Evolutionary conservation across 2,888 invertebrate genomes (phyloP).

Genomic region (Philonicus albiceps): DNA sequence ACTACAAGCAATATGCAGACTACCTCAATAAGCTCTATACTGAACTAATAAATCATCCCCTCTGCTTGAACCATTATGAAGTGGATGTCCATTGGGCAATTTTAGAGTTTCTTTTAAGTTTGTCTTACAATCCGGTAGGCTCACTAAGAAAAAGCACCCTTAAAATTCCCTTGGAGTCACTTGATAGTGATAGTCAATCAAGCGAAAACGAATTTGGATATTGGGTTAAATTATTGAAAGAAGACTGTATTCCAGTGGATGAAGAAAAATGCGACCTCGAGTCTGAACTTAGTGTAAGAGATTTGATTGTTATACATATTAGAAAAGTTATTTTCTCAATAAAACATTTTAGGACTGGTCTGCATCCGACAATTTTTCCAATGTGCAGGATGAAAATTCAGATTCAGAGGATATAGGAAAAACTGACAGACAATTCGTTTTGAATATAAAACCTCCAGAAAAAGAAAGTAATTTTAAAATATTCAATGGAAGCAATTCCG

Average conservation of each 20-base stretch:
- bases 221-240: conserved; percentile 31
- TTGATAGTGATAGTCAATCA: background rate
- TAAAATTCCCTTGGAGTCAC: conserved; percentile 51
- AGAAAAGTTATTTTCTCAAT: background rate
- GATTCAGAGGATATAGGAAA: background rate
- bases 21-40: conserved; percentile 60
- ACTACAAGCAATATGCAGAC: conserved; percentile 63
- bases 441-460: conserved; percentile 50
- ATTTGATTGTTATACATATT: background rate
- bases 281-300: conserved; percentile 57
- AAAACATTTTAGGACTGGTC: conserved; percentile 58
- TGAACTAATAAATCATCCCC: conserved; percentile 54
- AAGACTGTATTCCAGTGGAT: conserved; percentile 33
- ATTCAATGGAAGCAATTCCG: conserved; percentile 54
- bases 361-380: conserved; percentile 49
- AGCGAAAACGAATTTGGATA: background rate
- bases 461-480: conserved; percentile 50
- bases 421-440: background rate
- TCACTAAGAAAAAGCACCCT: conserved; percentile 54
- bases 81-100: conserved; percentile 65
- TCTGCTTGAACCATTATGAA: conserved; percentile 56
- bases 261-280: conserved; percentile 42
- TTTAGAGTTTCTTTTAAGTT: conserved; percentile 63
- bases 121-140: conserved; percentile 61
- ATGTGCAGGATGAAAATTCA: background rate